Evolutionary conservation across 2,888 invertebrate species (phyloP), one percentile per base, ranked within the genome.

Genomic region (Saturnia pavonia): DNA sequence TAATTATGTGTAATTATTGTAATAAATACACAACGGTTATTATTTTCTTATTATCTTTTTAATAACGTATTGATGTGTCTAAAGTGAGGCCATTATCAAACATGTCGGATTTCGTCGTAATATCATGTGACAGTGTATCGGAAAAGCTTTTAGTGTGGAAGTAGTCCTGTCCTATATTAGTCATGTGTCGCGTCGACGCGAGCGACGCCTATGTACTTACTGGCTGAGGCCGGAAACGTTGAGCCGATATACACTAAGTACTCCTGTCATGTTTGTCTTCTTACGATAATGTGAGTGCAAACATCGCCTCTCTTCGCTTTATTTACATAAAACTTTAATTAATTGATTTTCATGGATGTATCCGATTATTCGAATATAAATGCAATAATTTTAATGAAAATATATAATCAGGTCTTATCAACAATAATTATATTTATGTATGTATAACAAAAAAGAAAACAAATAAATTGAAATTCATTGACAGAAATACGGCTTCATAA

Each of bases 281-380:
- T 80, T 84, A 84, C 83, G 83, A 87, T 91, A 89, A 89, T 89
- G 90, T 80, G 82, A 88, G 82, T 85, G 89, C 88, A 89, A 90
- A 90, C 87, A 91, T 78, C 75, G 77, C 27, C 25, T 60, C 76
- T 75, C 74, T 79, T 83, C 22, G 22, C 25, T 84, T 83, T 87
- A 87, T 88, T 87, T 87, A 81, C 81, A 80, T 85, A 84, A 85
- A 85, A 82, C 79, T 86, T 84, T 87, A 60, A 89, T 84, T 87
- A 60, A 89, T 90, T 89, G 89, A 87, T 87, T 85, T 86, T 87
- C 85, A 40, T 81, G n/a, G 83, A 72, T 77, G 77, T 79, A 80
- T 74, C 80, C 34, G 82, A 82, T 79, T 76, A 78, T 75, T 76
- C 75, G 74, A 78, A 78, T 76, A 78, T 75, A 34, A 4, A 6